Percentiles rank a stretch among this genome's conserved stretches.
These are phyloP conservation scores for Aphelenchoides avenae DNA, from an alignment of 1,140 invertebrate species.

Conservation along the genomic window DNA sequence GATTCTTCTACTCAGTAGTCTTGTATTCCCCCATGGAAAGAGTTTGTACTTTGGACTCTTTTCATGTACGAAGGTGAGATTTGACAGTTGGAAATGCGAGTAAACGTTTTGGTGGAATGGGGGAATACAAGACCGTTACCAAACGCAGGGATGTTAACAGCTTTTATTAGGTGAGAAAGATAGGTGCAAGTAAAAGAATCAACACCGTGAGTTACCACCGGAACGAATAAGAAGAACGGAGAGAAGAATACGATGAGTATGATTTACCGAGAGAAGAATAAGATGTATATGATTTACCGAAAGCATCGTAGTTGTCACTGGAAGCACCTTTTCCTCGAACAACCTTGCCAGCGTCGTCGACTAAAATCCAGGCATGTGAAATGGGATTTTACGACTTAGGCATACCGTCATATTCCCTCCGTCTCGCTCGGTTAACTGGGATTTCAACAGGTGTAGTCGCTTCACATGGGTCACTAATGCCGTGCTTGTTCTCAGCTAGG, in stretches of 20 bases:
- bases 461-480: conserved; percentile 83
- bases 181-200: conserved; percentile 16
- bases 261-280: neutral
- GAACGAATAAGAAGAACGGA: conserved; percentile 26
- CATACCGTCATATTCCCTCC: neutral
- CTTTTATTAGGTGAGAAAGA: too few species aligned
- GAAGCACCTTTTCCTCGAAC: conserved; percentile 81
- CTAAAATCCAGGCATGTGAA: conserved; percentile 56
- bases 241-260: conserved; percentile 15
- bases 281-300: conserved; percentile 63
- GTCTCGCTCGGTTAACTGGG: conserved; percentile 64
- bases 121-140: conserved; percentile 7
- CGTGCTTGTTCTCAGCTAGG: conserved; percentile 92
- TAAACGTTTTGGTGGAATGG: conserved; percentile 6
- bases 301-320: conserved; percentile 90
- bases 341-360: conserved; percentile 85
- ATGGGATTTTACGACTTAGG: neutral
- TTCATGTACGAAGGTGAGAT: too few species aligned
- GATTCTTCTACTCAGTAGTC: too few species aligned
- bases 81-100: conserved; percentile 7
- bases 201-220: too few species aligned
- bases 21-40: too few species aligned
- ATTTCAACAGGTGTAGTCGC: conserved; percentile 73
- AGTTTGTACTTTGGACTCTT: too few species aligned
- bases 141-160: conserved; percentile 1